phyloP scores from a whole-genome alignment of 2,113 vertebrate species.

The Hippocampus zosterae region DNA sequence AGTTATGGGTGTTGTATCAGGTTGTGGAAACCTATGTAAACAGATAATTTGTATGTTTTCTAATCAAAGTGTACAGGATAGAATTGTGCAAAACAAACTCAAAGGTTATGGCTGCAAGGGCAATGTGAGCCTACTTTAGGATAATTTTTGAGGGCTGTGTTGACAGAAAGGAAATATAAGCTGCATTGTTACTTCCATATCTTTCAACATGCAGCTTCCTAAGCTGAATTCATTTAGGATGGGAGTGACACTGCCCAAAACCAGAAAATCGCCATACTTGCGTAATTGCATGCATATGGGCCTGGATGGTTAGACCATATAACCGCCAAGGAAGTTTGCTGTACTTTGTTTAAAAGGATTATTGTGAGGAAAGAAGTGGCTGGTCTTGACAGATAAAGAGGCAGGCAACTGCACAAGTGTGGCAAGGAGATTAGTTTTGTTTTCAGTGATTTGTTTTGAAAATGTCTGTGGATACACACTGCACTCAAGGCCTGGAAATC shows the following conservation, averaged over 20 bases:
- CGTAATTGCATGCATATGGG: background rate
- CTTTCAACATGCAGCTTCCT: conserved; percentile 1
- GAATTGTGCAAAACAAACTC: background rate
- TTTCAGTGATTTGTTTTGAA: background rate
- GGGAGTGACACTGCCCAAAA: background rate
- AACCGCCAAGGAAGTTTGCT: background rate
- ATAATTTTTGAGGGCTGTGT: background rate
- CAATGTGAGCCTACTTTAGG: background rate
- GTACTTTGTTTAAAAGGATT: conserved; percentile 8
- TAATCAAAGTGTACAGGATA: too few species aligned
- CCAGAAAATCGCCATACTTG: background rate
- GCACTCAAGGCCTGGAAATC: background rate
- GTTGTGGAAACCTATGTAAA: too few species aligned
- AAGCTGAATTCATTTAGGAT: conserved; percentile 5
- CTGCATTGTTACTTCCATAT: conserved; percentile 3
- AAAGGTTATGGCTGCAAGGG: background rate
- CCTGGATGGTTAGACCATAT: background rate
- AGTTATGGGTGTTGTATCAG: too few species aligned
- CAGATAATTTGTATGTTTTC: too few species aligned
- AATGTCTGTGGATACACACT: background rate
- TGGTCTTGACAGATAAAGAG: conserved; percentile 12
- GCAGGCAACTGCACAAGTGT: background rate
- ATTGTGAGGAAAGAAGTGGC: conserved; percentile 1
- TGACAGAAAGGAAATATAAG: background rate
- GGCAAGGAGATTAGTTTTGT: conserved; percentile 7